Percentiles rank a stretch among this genome's conserved stretches.
Evolutionary conservation across 2,113 vertebrate species (phyloP).

Genomic region (Tympanuchus pallidicinctus): DNA sequence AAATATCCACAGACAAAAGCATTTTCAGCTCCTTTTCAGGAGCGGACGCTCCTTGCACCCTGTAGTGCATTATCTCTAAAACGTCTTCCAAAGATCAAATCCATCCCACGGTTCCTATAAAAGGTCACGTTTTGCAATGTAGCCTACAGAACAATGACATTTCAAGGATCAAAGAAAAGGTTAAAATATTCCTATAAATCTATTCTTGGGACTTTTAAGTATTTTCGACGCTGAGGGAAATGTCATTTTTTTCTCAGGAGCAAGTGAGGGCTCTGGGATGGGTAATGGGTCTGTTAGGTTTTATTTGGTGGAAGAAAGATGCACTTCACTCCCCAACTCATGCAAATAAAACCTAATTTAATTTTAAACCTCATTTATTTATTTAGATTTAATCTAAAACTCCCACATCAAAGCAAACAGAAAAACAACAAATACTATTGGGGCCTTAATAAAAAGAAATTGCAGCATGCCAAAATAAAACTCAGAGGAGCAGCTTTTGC

Average conservation of each 20-base stretch:
- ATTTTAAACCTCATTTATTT: conserved; percentile 70
- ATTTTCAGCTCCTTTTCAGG: conserved; percentile 45
- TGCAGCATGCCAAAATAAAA: conserved; percentile 65
- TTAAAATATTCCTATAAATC: conserved; percentile 90
- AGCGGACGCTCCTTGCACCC: conserved; percentile 51
- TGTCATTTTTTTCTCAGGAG: conserved; percentile 75
- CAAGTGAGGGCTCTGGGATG: conserved; percentile 43
- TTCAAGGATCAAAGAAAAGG: conserved; percentile 89
- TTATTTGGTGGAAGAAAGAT: conserved; percentile 47
- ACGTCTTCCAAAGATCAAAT: conserved; percentile 77
- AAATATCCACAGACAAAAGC: conserved; percentile 31
- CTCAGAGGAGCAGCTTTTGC: conserved; percentile 60
- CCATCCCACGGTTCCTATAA: conserved; percentile 73
- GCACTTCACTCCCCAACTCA: conserved; percentile 8
- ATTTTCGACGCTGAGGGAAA: conserved; percentile 76
- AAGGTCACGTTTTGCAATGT: conserved; percentile 81
- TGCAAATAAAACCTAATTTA: conserved; percentile 59
- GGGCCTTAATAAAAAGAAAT: conserved; percentile 74
- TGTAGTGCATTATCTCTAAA: conserved; percentile 71
- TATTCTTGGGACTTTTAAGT: conserved; percentile 83
- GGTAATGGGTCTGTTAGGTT: conserved; percentile 40
- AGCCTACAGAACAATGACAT: conserved; percentile 87
- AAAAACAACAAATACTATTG: conserved; percentile 62
- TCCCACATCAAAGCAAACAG: conserved; percentile 71
- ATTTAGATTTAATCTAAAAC: conserved; percentile 69